Evolutionary conservation across 1,140 invertebrate genomes (phyloP), one percentile per base, ranked within the genome.

Genomic region (Cherax destructor): DNA sequence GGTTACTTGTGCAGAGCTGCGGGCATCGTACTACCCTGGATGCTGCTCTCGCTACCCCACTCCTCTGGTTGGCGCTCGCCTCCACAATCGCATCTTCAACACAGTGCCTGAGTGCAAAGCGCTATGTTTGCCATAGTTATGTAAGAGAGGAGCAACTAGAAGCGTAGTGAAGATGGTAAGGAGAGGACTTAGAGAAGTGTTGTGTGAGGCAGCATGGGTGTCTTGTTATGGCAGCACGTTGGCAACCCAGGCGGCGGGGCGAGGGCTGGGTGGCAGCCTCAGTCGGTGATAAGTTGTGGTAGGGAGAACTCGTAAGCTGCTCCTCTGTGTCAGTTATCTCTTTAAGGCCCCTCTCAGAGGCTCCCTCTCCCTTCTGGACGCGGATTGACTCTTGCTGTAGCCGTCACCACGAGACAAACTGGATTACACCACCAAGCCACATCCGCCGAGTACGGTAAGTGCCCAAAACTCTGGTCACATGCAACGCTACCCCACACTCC

Each of bases 281-380:
- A 91, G 88, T 91, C 88, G 88, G 83, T 91, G 88, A 91, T 91
- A 91, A 84, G 81, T 61, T 91, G 88, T 91, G 88, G 76, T 85
- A 80, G 83, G 83, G 88, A 72, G 88, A 85, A 91, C 88, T 91
- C 88, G 88, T 80, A n/a, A 30, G 47, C 77, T 83, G 88, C 83
- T 91, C 88, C 83, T 80, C 88, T 85, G 88, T 91, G 88, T 86
- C 77, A 50, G 72, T 85, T 91, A 86, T 85, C 83, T 85, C 88
- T 85, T 65, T 74, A 52, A 56, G 50, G 74, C 83, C 83, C 80
- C 52, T 61, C 52, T 47, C 83, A 78, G 76, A 59, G 74, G 80
- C 69, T 79, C 65, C 47, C 72, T 86, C 74, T 83, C 83, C 81
- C 88, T 80, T 86, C 83, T 86, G 83, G 83, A 61, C 77, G 83